Percentiles rank a stretch among this genome's conserved stretches.
Conservation (phyloP, 2,113 vertebrate genomes). For the Pycnonotus jocosus region DNA sequence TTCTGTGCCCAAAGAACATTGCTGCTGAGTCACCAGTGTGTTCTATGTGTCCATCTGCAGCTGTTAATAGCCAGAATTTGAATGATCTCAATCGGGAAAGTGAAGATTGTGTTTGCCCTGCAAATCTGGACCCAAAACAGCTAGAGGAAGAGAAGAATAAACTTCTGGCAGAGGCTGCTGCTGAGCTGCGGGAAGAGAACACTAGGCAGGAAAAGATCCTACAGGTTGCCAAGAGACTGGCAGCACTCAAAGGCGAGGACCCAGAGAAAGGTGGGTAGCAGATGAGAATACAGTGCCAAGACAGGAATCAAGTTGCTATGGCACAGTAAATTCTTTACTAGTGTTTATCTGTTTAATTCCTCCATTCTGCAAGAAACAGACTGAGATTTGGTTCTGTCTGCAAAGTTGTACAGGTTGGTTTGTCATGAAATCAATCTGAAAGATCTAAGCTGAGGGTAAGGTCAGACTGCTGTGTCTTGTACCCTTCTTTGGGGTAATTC, state of each 20-base stretch:
- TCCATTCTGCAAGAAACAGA: background rate
- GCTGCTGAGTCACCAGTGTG: background rate
- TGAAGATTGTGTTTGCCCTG: conserved; percentile 30
- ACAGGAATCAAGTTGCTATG: background rate
- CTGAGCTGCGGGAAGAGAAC: conserved; percentile 79
- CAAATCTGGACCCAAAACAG: conserved; percentile 71
- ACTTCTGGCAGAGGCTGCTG: conserved; percentile 83
- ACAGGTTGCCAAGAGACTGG: conserved; percentile 84
- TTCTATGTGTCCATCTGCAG: conserved; percentile 40
- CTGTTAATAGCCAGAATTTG: conserved; percentile 51
- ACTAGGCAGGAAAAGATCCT: conserved; percentile 82
- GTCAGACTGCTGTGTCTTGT: background rate
- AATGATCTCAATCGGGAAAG: conserved; percentile 82
- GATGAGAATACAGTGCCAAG: background rate
- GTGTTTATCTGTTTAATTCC: background rate
- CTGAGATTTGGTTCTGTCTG: background rate
- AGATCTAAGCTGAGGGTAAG: background rate
- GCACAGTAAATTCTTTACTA: background rate
- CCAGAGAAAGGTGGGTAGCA: conserved; percentile 80
- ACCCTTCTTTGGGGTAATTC: background rate
- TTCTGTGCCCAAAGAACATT: background rate
- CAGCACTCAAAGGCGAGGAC: conserved; percentile 83
- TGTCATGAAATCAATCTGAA: background rate
- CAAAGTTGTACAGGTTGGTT: background rate
- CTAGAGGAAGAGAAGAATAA: conserved; percentile 83